These are phyloP conservation scores for Drosophila quadrilineata DNA, from an alignment of 1,140 invertebrate species.

Conservation along the genomic window DNA sequence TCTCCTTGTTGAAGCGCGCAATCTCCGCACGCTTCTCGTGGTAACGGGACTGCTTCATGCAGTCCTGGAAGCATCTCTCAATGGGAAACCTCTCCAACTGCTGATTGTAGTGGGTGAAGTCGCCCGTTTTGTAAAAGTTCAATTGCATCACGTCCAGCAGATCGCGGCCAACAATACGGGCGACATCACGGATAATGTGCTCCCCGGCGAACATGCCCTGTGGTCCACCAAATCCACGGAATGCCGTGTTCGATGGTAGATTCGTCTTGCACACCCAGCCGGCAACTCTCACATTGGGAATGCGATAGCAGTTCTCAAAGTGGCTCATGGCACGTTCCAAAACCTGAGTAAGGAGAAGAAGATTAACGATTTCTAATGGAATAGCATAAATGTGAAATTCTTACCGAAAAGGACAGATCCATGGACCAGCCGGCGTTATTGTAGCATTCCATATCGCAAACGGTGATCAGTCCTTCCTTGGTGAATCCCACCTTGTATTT, in stretches of 20 bases:
- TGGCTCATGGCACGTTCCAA: conserved; percentile 90
- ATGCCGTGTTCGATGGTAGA: conserved; percentile 94
- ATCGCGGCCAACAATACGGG: conserved; percentile 86
- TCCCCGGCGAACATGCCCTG: conserved; percentile 94
- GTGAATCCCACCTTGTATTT: conserved; percentile 94
- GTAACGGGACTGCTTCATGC: conserved; percentile 87
- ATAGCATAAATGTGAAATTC: conserved; percentile 31
- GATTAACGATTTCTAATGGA: not conserved
- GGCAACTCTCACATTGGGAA: conserved; percentile 86
- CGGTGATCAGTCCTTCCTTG: conserved; percentile 88
- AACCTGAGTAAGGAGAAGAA: conserved; percentile 84
- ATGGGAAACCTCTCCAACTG: conserved; percentile 88
- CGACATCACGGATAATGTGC: conserved; percentile 89
- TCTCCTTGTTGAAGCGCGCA: conserved; percentile 88
- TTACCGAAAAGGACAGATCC: conserved; percentile 92
- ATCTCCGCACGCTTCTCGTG: conserved; percentile 84
- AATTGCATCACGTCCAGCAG: conserved; percentile 84
- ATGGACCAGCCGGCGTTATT: conserved; percentile 91
- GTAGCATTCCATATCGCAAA: conserved; percentile 88
- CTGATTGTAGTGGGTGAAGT: conserved; percentile 91
- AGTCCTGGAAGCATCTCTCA: conserved; percentile 91
- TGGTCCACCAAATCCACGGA: conserved; percentile 93
- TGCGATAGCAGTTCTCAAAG: conserved; percentile 89
- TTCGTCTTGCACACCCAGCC: conserved; percentile 92
- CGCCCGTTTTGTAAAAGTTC: conserved; percentile 92